These are phyloP conservation scores for Ptychobarbus kaznakovi DNA, from an alignment of 2,797 vertebrate genomes.

Conservation along the genomic window DNA sequence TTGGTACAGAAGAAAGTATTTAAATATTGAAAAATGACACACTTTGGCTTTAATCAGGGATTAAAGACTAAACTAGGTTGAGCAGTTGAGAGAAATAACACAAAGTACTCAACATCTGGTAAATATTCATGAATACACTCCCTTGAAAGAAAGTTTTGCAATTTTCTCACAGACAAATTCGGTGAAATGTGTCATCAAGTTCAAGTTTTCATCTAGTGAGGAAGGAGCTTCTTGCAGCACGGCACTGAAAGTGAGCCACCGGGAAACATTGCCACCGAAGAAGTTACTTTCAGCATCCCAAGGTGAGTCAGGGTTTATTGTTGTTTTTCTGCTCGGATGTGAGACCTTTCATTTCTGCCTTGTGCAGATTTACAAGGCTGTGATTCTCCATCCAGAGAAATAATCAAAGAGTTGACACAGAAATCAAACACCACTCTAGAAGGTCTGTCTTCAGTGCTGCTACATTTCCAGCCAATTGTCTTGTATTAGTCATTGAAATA, in stretches of 20 bases:
- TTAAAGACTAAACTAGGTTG: conserved; percentile 1
- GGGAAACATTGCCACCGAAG: conserved; percentile 63
- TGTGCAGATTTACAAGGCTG: conserved; percentile 19
- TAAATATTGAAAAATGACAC: neutral
- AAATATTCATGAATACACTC: conserved; percentile 15
- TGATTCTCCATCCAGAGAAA: neutral
- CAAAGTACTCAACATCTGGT: conserved; percentile 13
- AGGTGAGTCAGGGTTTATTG: conserved; percentile 70
- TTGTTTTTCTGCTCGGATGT: conserved; percentile 23
- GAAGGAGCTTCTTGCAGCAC: conserved; percentile 70
- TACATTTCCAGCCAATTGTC: neutral
- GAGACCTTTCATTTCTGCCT: conserved; percentile 34
- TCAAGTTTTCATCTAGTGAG: conserved; percentile 76
- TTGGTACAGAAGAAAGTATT: neutral
- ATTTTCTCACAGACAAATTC: conserved; percentile 72
- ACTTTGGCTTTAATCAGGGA: neutral
- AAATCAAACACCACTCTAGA: conserved; percentile 1
- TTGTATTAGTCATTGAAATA: conserved; percentile 3
- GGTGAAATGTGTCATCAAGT: conserved; percentile 81
- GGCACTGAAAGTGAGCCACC: conserved; percentile 59
- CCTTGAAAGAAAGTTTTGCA: conserved; percentile 30
- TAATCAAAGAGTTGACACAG: conserved; percentile 17
- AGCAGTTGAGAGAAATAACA: conserved; percentile 1
- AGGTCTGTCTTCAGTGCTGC: neutral
- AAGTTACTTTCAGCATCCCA: conserved; percentile 69